Evolutionary conservation across 2,888 invertebrate genomes (phyloP).

Genomic region (Megaustenia siamemsis): DNA sequence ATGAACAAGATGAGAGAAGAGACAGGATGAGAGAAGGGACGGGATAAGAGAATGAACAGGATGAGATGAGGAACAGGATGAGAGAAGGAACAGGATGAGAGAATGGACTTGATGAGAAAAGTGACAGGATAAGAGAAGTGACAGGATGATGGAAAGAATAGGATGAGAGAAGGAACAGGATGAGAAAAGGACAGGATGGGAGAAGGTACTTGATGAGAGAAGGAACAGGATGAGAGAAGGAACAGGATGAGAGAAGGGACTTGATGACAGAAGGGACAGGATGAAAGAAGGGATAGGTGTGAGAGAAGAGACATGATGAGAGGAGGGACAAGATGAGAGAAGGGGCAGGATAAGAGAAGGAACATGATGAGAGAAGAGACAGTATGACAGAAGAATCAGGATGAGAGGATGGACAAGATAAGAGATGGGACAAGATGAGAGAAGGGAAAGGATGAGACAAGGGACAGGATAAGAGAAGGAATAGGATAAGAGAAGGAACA

Average conservation of each 20-base stretch:
- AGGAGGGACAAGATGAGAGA: slow-evolving; percentile 7
- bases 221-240: not conserved
- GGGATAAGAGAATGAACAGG: not conserved
- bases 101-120: not conserved
- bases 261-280: not conserved
- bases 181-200: not conserved
- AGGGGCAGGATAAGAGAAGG: not conserved
- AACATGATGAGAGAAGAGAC: not conserved
- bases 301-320: not conserved
- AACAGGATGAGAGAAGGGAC: not conserved
- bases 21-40: not conserved
- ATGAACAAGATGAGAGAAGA: not conserved
- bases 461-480: not conserved
- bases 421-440: not conserved
- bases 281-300: not conserved
- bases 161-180: too few relatives aligned
- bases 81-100: not conserved
- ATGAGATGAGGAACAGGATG: not conserved
- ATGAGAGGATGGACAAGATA: not conserved
- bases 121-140: too few relatives aligned
- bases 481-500: not conserved
- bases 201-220: not conserved
- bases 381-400: not conserved
- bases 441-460: not conserved
- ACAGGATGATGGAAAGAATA: too few relatives aligned